Conservation (phyloP, 1,140 invertebrate species). For the Druon quercuslanigerum region DNA sequence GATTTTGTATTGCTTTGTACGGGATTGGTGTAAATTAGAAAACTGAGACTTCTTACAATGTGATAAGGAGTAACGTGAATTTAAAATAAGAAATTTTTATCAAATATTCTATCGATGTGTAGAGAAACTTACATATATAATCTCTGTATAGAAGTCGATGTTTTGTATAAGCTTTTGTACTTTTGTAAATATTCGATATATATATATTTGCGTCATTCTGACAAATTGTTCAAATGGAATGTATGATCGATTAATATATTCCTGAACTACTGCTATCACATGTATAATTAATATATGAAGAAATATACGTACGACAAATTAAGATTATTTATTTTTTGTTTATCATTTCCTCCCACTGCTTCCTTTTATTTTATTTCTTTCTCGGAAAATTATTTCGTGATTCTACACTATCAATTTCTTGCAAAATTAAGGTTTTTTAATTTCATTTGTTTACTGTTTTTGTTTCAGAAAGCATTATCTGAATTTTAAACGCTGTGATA, state of each 20-base stretch:
- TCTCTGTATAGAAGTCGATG: constrained; percentile 54
- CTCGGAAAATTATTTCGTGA: too few relatives aligned
- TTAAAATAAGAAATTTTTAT: constrained; percentile 3
- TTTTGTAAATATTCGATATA: constrained; percentile 72
- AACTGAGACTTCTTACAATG: constrained; percentile 20
- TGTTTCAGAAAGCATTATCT: too few relatives aligned
- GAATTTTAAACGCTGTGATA: too few relatives aligned
- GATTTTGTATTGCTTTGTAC: constrained; percentile 57
- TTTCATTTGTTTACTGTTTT: too few relatives aligned
- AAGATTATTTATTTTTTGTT: constrained; percentile 37
- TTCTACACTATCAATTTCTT: too few relatives aligned
- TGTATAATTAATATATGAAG: constrained; percentile 65
- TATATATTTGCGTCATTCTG: constrained; percentile 35
- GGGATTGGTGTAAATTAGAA: constrained; percentile 11
- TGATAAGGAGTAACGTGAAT: background rate
- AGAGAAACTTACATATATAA: constrained; percentile 22
- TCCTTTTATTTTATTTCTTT: background rate
- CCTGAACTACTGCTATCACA: constrained; percentile 61
- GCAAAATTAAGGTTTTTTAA: too few relatives aligned
- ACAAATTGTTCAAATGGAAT: constrained; percentile 43
- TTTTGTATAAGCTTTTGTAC: constrained; percentile 73
- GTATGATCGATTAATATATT: constrained; percentile 69
- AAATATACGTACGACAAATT: constrained; percentile 62
- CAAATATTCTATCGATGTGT: background rate
- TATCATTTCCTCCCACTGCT: background rate